Conservation (phyloP, 2,888 invertebrate species). For the Cantharis rustica region DNA sequence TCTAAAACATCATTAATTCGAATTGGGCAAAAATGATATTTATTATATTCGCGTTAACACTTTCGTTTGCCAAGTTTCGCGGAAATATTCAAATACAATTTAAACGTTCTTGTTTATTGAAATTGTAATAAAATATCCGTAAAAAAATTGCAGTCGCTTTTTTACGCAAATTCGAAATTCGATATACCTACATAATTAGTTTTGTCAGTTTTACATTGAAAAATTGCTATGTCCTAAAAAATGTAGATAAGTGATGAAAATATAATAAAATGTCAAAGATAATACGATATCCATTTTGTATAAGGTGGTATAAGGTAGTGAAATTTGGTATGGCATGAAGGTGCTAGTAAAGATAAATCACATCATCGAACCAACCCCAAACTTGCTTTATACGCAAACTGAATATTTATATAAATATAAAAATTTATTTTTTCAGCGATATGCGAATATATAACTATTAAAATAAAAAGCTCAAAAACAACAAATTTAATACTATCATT, state of each 20-base stretch:
- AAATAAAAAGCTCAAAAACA: neutral
- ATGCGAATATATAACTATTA: slow-evolving; percentile 2
- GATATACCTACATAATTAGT: neutral
- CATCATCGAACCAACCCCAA: slow-evolving; percentile 7
- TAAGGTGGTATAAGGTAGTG: neutral
- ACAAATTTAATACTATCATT: neutral
- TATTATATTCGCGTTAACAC: neutral
- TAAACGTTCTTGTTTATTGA: neutral
- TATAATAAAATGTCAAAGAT: slow-evolving; percentile 1
- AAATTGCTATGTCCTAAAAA: neutral
- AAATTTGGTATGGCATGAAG: slow-evolving; percentile 4
- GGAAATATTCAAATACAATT: neutral
- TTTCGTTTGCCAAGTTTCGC: neutral
- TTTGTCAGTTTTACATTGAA: neutral
- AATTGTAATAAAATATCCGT: neutral
- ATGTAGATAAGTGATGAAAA: neutral
- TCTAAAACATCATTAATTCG: neutral
- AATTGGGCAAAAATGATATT: neutral
- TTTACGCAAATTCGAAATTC: neutral
- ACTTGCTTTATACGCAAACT: slow-evolving; percentile 17
- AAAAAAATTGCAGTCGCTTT: neutral
- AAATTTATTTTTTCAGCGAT: slow-evolving; percentile 23
- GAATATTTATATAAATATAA: slow-evolving; percentile 32
- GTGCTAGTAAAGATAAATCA: slow-evolving; percentile 14
- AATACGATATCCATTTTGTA: neutral